Evolutionary conservation across 2,113 vertebrate species (phyloP).

Genomic region (Dendropsophus ebraccatus): DNA sequence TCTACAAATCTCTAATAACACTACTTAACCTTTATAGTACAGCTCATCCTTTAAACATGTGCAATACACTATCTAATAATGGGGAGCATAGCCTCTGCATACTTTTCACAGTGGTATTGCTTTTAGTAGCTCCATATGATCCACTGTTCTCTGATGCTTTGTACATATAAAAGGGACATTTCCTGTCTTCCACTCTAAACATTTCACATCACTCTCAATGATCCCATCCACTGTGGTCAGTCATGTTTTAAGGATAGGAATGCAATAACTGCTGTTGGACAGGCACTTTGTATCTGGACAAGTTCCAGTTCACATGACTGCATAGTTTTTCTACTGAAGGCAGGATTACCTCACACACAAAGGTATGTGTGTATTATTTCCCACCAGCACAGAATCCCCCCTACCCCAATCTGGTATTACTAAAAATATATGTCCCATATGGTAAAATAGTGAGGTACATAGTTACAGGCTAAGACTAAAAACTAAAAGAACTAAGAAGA

Average conservation of each 20-base stretch:
- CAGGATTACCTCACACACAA: constrained; percentile 11
- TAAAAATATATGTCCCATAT: constrained; percentile 3
- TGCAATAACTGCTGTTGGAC: constrained; percentile 43
- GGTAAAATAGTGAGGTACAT: neutral
- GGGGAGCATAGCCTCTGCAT: too few relatives aligned
- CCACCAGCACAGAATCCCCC: neutral
- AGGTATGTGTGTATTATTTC: constrained; percentile 36
- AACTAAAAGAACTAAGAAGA: neutral
- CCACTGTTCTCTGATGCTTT: neutral
- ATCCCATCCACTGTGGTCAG: neutral
- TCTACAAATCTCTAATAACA: too few relatives aligned
- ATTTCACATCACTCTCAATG: neutral
- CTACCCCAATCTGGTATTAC: neutral
- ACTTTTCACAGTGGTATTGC: too few relatives aligned
- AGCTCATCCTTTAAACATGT: too few relatives aligned
- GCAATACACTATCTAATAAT: too few relatives aligned
- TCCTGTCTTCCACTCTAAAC: neutral
- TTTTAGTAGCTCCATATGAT: neutral
- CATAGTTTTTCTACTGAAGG: constrained; percentile 15
- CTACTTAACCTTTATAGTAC: too few relatives aligned
- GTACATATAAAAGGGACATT: neutral
- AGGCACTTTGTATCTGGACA: constrained; percentile 60
- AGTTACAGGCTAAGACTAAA: neutral
- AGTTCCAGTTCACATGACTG: constrained; percentile 45
- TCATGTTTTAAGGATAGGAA: constrained; percentile 8